phyloP scores from a whole-genome alignment of 2,797 vertebrate genomes.

The Cichlasoma orientale region DNA sequence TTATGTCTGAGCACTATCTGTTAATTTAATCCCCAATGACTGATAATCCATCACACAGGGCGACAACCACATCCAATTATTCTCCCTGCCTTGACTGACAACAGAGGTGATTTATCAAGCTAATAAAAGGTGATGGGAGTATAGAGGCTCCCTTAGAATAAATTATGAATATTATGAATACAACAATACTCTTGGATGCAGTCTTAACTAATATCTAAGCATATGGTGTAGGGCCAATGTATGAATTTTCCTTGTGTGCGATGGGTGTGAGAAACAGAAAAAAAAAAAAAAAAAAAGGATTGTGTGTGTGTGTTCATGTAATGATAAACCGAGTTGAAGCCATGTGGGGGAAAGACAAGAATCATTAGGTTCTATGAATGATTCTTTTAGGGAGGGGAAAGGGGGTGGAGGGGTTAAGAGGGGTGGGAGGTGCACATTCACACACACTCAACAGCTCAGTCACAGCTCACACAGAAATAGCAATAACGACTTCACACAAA shows the following conservation, averaged over 20 bases:
- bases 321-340: conserved; percentile 68
- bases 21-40: conserved; percentile 99
- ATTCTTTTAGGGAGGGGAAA: conserved; percentile 43
- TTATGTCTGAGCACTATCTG: conserved; percentile 99
- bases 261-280: conserved; percentile 12
- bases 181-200: conserved; percentile 68
- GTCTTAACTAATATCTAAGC: conserved; percentile 70
- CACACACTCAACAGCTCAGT: conserved; percentile 62
- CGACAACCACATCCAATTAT: conserved; percentile 99
- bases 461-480: conserved; percentile 54
- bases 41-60: conserved; percentile 99
- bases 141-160: conserved; percentile 91
- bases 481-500: conserved; percentile 32
- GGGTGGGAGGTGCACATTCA: conserved; percentile 54
- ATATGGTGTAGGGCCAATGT: conserved; percentile 54
- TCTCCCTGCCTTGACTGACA: conserved; percentile 99
- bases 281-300: neutral
- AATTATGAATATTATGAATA: conserved; percentile 76
- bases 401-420: conserved; percentile 15
- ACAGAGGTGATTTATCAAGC: conserved; percentile 99
- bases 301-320: conserved; percentile 45
- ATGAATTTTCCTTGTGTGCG: conserved; percentile 48
- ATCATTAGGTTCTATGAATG: conserved; percentile 71
- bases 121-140: conserved; percentile 99
- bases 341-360: conserved; percentile 71